Evolutionary conservation across 2,797 vertebrate species (phyloP), one percentile per base, ranked within the genome.

Genomic region (Microchirus variegatus): DNA sequence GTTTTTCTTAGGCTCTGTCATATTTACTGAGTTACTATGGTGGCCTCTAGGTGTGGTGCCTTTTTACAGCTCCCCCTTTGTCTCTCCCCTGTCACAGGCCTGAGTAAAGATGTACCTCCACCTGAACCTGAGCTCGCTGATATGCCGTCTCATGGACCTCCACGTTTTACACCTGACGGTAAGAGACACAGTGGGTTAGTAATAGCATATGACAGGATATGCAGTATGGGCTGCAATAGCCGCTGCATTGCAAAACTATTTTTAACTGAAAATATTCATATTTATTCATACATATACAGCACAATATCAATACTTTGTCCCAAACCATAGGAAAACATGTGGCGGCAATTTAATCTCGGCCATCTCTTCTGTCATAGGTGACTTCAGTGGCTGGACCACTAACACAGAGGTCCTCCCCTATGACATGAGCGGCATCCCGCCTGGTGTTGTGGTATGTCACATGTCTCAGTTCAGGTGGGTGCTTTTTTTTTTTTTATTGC

Each of bases 371-470:
- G 48, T 57, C 37, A 1, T 0, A 94, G 95, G 94, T 26, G 85
- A 95, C 85, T 95, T 94, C 77, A 87, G 47, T 0, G 90, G 91
- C 42, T 96, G 95, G 95, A 84, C 69, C 55, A 95, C 92, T 0
- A 88, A 45, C 1, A 77, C 43, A 0, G 94, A 95, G 45, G 56
- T 67, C 10, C 90, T 96, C 26, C 94, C 90, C 1, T 65, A 81
- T 18, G 94, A 94, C 48, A 64, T n/a, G 7, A 93, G 88, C 26
- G 84, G 87, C 8, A 85, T 94, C 53, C 94, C 94, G 3, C 26
- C 51, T 0, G 93, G 91, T 13, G 94, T 1, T 6, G 81, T 78
- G 16, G 1, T 94, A 45, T 94, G 93, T 62, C 2, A 5, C 0
- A 1, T 92, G 58, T 82, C 92, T n/a, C 59, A 35, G 16, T 78